Evolutionary conservation across 35 echinoderm and acorn worm genomes (phyloP).

Genomic region (Stichopus chloronotus): DNA sequence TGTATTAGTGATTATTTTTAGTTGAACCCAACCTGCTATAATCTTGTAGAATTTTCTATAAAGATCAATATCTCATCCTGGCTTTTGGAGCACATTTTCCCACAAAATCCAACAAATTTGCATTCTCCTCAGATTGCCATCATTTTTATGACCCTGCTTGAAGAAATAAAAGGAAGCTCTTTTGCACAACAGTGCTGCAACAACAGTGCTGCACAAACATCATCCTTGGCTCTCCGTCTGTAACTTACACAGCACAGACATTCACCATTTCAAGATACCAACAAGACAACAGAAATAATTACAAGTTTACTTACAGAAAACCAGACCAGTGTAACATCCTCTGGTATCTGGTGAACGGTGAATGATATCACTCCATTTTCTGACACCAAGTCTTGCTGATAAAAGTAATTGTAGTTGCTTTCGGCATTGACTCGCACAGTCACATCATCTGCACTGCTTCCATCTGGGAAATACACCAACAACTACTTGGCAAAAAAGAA

Average conservation of each 20-base stretch:
- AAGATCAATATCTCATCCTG: no score
- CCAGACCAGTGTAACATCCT: conserved; percentile 75
- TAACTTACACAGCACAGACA: background rate
- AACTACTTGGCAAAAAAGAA: conserved; percentile 42
- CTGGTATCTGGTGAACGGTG: conserved; percentile 61
- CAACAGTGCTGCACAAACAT: no score
- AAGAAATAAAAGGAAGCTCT: no score
- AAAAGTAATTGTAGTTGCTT: conserved; percentile 49
- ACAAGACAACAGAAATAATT: background rate
- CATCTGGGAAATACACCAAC: conserved; percentile 81
- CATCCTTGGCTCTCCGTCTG: no score
- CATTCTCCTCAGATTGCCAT: no score
- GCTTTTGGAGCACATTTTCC: no score
- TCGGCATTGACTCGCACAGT: conserved; percentile 76
- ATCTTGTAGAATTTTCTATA: no score
- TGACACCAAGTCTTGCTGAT: conserved; percentile 67
- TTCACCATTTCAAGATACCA: background rate
- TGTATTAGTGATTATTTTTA: no score
- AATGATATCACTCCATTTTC: conserved; percentile 72
- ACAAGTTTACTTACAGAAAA: conserved; percentile 84
- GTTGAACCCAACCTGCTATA: no score
- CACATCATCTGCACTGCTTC: conserved; percentile 72
- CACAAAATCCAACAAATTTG: no score
- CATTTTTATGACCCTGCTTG: no score
- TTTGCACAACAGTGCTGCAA: no score